These are phyloP conservation scores for Myocastor coypus DNA, from an alignment of 2,113 vertebrate species.

Conservation along the genomic window DNA sequence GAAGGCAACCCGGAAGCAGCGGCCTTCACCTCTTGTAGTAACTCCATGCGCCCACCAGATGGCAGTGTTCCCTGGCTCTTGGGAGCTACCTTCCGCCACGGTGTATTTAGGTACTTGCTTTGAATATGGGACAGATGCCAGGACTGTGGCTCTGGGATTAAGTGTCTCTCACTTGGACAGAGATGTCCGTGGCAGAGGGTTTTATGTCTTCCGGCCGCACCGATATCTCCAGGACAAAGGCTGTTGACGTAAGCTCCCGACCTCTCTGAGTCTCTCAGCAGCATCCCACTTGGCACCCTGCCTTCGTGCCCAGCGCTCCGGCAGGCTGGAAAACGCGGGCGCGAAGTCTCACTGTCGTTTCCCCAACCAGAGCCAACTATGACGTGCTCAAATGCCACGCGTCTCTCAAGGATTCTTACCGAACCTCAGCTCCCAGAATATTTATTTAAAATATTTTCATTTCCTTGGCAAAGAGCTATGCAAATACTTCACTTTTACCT, in stretches of 20 bases:
- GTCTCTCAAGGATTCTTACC: conserved; percentile 59
- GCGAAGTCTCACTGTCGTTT: conserved; percentile 55
- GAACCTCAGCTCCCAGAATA: conserved; percentile 69
- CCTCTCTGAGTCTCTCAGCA: conserved; percentile 8
- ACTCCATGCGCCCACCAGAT: conserved; percentile 60
- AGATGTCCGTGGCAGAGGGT: conserved; percentile 49
- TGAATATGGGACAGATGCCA: conserved; percentile 70
- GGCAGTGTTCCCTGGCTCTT: conserved; percentile 69
- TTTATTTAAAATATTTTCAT: conserved; percentile 80
- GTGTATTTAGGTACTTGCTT: background rate
- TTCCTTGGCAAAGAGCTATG: conserved; percentile 72
- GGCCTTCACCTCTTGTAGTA: conserved; percentile 49
- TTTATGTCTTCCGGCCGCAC: conserved; percentile 37
- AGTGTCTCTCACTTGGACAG: conserved; percentile 69
- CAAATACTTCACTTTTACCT: conserved; percentile 76
- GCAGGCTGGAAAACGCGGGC: conserved; percentile 48
- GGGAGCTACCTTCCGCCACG: background rate
- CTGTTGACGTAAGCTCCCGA: conserved; percentile 70
- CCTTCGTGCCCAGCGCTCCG: background rate
- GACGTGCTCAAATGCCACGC: conserved; percentile 69
- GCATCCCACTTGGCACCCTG: conserved; percentile 44
- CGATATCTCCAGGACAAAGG: conserved; percentile 64
- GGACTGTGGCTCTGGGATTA: conserved; percentile 62
- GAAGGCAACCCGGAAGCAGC: background rate
- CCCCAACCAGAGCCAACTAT: conserved; percentile 58